Evolutionary conservation across 2,888 invertebrate species (phyloP).

Genomic region (Drosophila nr. medialis): DNA sequence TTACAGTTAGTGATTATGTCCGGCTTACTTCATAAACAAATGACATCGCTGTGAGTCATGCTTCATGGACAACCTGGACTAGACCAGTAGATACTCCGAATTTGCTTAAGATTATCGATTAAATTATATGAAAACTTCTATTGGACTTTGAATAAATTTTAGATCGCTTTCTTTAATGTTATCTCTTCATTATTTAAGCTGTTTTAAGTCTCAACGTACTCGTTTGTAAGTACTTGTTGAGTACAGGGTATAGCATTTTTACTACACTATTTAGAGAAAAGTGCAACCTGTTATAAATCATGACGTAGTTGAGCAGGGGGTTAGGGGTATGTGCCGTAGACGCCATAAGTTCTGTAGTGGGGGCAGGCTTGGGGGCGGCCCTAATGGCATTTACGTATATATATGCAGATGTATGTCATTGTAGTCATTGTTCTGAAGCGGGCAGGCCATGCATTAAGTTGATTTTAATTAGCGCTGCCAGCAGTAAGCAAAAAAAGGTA

Average conservation of each 20-base stretch:
- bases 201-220: background rate
- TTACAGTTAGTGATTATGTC: constrained; percentile 59
- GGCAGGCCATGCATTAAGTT: constrained; percentile 52
- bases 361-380: constrained; percentile 8
- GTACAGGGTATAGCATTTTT: constrained; percentile 30
- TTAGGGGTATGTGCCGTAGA: background rate
- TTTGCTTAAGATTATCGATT: too few relatives aligned
- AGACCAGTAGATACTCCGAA: background rate
- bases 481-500: constrained; percentile 40
- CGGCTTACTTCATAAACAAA: constrained; percentile 34
- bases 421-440: constrained; percentile 51
- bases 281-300: constrained; percentile 47
- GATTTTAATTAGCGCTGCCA: constrained; percentile 65
- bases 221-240: background rate
- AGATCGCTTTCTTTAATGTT: background rate
- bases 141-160: background rate
- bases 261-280: constrained; percentile 7
- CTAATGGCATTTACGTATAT: constrained; percentile 37
- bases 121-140: background rate
- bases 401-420: constrained; percentile 10
- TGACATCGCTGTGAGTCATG: constrained; percentile 23
- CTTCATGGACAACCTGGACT: background rate
- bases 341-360: background rate
- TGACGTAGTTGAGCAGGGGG: constrained; percentile 26
- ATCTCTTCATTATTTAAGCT: background rate